Evolutionary conservation across 2,797 vertebrate species (phyloP), one percentile per base, ranked within the genome.

Genomic region (Todus mexicanus): DNA sequence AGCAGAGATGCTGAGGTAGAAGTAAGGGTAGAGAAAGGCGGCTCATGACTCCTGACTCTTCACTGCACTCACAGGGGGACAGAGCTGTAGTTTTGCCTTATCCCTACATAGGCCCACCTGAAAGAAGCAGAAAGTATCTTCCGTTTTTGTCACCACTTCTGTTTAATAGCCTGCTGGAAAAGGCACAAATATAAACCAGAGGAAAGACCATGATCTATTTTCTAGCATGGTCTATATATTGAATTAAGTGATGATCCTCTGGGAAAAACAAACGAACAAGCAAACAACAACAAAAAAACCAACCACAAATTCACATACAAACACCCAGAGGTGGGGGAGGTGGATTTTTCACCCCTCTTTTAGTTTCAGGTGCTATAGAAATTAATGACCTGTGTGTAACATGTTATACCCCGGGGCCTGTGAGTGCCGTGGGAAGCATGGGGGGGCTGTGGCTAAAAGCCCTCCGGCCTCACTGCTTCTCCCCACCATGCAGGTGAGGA

Each of bases 351-450:
- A 11, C 17, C 27, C 5, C 15, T 45, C 16, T 45, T 9, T 59
- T 25, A 4, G 27, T 35, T 47, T 26, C 5, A 35, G 15, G 38
- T 14, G 8, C 10, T 3, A 0, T 7, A 7, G 6, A 16, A 15
- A 33, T 20, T 7, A 5, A 26, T 5, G 0, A 1, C 9, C 5
- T 21, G 0, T 9, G 5, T 9, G 4, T n/a, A n/a, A n/a, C n/a
- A n/a, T n/a, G n/a, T n/a, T n/a, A n/a, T n/a, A n/a, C n/a, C n/a
- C n/a, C n/a, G n/a, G n/a, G n/a, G n/a, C n/a, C n/a, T n/a, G n/a
- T n/a, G n/a, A n/a, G n/a, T n/a, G n/a, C n/a, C n/a, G n/a, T n/a
- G n/a, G n/a, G n/a, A n/a, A 51, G 1, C 4, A 4, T 3, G n/a
- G 11, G 11, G 27, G 3, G 3, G 2, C 5, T 19, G 5, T 1